These are phyloP conservation scores for Apocrypta bakeri DNA, from an alignment of 1,140 invertebrate genomes.

Conservation along the genomic window DNA sequence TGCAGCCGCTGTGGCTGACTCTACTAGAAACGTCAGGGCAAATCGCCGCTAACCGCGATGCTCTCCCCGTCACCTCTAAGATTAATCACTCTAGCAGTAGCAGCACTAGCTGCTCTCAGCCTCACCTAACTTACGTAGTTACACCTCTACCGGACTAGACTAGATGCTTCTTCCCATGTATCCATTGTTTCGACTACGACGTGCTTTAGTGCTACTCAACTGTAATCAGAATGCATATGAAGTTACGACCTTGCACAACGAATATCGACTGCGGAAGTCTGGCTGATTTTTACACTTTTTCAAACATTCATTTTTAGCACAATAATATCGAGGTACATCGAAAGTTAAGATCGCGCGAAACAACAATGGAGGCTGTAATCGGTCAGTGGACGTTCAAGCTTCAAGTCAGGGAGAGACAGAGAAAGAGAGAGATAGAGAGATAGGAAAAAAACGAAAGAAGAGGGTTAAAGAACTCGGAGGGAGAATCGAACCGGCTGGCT, in stretches of 20 bases:
- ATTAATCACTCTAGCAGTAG: not conserved
- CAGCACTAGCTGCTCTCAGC: not conserved
- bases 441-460: too few species aligned
- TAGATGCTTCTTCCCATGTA: not conserved
- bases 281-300: not conserved
- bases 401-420: not conserved
- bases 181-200: not conserved
- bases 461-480: conserved; percentile 15
- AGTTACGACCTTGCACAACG: too few species aligned
- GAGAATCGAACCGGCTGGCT: conserved; percentile 3
- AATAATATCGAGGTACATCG: not conserved
- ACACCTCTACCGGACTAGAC: not conserved
- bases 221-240: too few species aligned
- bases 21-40: conserved; percentile 2
- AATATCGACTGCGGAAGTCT: not conserved
- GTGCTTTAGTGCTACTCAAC: not conserved
- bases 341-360: not conserved
- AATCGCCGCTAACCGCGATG: conserved; percentile 8
- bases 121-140: too few species aligned
- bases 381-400: conserved; percentile 12
- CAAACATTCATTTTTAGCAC: not conserved
- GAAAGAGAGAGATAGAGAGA: not conserved
- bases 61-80: not conserved
- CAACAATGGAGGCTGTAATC: conserved; percentile 14
- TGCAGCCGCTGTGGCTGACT: not conserved